phyloP scores from a whole-genome alignment of 2,113 vertebrate genomes.

The Leiothrix lutea region DNA sequence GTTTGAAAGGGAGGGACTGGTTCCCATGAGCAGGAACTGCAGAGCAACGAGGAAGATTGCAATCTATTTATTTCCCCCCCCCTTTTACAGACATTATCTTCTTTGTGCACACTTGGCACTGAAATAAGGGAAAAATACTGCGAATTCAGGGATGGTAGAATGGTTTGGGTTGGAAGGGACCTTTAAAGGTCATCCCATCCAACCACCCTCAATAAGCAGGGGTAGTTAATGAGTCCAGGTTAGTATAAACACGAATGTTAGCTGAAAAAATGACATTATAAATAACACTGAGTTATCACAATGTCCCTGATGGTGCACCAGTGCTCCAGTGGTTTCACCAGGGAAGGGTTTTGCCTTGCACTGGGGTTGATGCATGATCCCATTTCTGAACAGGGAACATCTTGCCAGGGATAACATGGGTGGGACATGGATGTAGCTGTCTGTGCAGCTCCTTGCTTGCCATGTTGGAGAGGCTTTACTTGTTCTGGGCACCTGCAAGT shows the following conservation, averaged over 20 bases:
- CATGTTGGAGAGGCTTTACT: accelerated
- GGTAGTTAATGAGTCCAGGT: neutral
- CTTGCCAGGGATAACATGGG: neutral
- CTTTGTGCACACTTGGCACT: neutral
- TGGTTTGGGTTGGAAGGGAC: neutral
- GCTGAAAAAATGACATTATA: neutral
- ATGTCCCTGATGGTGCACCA: neutral
- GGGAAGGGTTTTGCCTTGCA: neutral
- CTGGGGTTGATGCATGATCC: neutral
- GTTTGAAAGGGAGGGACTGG: conserved; percentile 63
- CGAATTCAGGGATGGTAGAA: neutral
- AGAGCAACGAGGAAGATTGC: neutral
- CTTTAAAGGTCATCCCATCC: neutral
- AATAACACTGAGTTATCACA: neutral
- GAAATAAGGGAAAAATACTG: neutral
- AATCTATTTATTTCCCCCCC: neutral
- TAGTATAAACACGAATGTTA: neutral
- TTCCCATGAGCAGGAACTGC: neutral
- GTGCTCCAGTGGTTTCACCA: neutral
- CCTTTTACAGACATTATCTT: accelerated
- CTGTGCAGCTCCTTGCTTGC: neutral
- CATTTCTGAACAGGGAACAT: neutral
- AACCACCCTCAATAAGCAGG: neutral
- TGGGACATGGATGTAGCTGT: neutral
- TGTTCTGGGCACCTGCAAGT: neutral